phyloP scores from a whole-genome alignment of 2,113 vertebrate species.

The Lonchura striata region DNA sequence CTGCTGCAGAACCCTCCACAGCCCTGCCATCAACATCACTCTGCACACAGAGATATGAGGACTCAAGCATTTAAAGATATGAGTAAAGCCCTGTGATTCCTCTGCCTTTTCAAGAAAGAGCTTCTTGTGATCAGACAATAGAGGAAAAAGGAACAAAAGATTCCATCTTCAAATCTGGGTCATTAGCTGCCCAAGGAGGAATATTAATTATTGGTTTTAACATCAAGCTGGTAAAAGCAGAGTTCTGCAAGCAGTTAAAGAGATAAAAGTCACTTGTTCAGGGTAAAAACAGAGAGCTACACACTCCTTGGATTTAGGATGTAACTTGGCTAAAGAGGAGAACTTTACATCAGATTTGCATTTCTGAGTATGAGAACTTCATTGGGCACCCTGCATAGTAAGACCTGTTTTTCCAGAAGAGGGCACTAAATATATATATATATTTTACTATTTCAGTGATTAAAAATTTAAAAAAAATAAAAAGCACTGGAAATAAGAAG shows the following conservation, averaged over 20 bases:
- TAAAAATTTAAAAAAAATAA: neutral
- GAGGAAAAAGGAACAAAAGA: neutral
- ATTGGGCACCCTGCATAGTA: neutral
- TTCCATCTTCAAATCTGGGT: neutral
- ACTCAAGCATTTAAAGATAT: neutral
- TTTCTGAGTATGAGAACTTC: neutral
- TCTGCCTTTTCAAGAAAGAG: neutral
- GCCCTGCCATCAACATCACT: neutral
- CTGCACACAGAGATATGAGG: neutral
- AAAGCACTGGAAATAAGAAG: neutral
- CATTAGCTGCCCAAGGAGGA: neutral
- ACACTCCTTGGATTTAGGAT: neutral
- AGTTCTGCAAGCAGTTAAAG: neutral
- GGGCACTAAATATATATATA: neutral
- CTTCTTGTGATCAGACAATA: neutral
- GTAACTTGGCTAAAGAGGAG: neutral
- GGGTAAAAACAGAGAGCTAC: neutral
- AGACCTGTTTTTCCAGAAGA: constrained; percentile 3
- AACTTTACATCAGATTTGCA: neutral
- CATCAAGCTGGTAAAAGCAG: neutral
- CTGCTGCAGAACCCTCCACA: neutral
- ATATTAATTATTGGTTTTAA: neutral
- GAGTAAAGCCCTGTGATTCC: neutral
- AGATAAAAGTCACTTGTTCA: neutral
- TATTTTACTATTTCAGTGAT: neutral